phyloP scores from a whole-genome alignment of 37 sponge, comb jelly and placozoan genomes.

The Beroe ovata region DNA sequence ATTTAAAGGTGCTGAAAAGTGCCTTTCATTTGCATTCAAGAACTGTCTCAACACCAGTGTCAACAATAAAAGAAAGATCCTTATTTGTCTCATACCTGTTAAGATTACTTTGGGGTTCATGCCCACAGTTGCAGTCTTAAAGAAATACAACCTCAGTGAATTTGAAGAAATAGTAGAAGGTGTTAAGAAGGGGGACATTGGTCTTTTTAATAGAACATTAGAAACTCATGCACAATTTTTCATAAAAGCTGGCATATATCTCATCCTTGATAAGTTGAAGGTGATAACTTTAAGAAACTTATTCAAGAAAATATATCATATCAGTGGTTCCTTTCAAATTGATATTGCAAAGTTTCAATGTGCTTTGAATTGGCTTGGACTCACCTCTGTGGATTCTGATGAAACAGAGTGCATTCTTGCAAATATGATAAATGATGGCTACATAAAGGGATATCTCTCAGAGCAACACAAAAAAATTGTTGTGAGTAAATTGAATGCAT shows the following conservation, averaged over 20 bases:
- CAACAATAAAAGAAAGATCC: constrained; percentile 77
- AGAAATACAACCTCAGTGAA: constrained; percentile 47
- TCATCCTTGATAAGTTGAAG: constrained; percentile 89
- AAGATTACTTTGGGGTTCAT: constrained; percentile 78
- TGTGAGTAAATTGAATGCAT: constrained; percentile 93
- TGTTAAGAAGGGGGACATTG: constrained; percentile 10
- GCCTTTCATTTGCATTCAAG: constrained; percentile 83
- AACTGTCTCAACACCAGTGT: constrained; percentile 71
- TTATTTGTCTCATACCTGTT: constrained; percentile 90
- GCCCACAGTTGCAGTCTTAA: constrained; percentile 24
- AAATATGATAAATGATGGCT: constrained; percentile 90
- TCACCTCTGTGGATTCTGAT: constrained; percentile 81
- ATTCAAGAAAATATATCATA: constrained; percentile 92
- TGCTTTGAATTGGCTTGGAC: constrained; percentile 40
- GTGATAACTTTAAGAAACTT: constrained; percentile 88
- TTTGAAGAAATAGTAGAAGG: constrained; percentile 38
- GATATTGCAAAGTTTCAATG: constrained; percentile 47
- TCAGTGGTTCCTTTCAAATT: constrained; percentile 57
- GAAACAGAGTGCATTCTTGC: constrained; percentile 94
- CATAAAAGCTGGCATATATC: constrained; percentile 82
- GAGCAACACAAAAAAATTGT: constrained; percentile 94
- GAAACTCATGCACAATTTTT: constrained; percentile 74
- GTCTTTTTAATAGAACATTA: constrained; percentile 33
- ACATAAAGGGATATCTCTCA: constrained; percentile 92
- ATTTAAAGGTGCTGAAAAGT: constrained; percentile 83